phyloP scores from a whole-genome alignment of 2,113 vertebrate genomes.

The Sarotherodon lohbergeri region DNA sequence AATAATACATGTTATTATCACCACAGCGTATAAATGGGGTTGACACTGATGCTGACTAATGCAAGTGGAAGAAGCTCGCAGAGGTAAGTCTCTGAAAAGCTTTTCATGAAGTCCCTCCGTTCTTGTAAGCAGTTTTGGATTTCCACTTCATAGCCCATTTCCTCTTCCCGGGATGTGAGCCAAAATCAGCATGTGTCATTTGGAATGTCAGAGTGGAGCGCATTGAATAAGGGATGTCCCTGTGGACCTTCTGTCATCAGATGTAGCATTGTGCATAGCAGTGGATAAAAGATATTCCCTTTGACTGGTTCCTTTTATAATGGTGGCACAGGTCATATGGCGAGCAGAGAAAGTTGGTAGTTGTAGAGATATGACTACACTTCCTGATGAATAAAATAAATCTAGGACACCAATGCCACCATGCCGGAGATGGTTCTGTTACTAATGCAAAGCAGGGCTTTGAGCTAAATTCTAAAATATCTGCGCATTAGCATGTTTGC shows the following conservation, averaged over 20 bases:
- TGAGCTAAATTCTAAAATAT: neutral
- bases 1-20: constrained; percentile 42
- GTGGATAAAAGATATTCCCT: neutral
- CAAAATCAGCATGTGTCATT: constrained; percentile 11
- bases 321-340: neutral
- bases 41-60: constrained; percentile 32
- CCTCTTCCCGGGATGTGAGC: neutral
- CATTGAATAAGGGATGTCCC: neutral
- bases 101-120: neutral
- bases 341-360: neutral
- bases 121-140: constrained; percentile 10
- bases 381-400: neutral
- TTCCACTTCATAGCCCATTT: constrained; percentile 26
- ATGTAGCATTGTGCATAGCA: neutral
- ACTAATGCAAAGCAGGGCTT: neutral
- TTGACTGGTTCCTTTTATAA: neutral
- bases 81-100: neutral
- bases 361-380: neutral
- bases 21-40: neutral
- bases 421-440: neutral
- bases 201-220: neutral
- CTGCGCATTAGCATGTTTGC: neutral
- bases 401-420: neutral
- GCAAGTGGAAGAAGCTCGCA: neutral
- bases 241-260: neutral